phyloP scores from a whole-genome alignment of 23 tunicate genomes.

The Halocynthia roretzi region DNA sequence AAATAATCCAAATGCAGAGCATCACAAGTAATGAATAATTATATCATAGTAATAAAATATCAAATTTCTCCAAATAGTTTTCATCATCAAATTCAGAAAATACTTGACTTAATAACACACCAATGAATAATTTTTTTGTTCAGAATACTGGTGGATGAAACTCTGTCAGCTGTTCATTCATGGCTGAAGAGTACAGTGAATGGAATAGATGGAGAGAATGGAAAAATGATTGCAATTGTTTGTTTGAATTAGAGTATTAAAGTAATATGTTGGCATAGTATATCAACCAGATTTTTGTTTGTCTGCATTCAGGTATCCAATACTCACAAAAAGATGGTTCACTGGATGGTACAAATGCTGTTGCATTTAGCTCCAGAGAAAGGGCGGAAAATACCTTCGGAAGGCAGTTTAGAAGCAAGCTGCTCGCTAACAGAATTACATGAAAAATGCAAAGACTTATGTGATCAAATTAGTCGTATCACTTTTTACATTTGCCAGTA shows the following conservation, averaged over 20 bases:
- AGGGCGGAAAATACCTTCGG: slow-evolving; percentile 11
- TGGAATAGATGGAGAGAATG: slow-evolving; percentile 88
- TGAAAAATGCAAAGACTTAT: slow-evolving; percentile 26
- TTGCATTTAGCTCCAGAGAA: slow-evolving; percentile 58
- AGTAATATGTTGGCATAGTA: neutral
- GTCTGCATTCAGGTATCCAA: slow-evolving; percentile 23
- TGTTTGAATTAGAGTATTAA: neutral
- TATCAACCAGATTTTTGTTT: neutral
- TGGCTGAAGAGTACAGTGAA: slow-evolving; percentile 72
- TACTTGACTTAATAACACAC: neutral
- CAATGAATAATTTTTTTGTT: neutral
- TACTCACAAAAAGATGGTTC: slow-evolving; percentile 63
- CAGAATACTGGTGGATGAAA: slow-evolving; percentile 41
- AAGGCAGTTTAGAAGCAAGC: slow-evolving; percentile 40
- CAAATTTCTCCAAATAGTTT: neutral
- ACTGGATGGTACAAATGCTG: slow-evolving; percentile 87
- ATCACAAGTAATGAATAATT: slow-evolving; percentile 6
- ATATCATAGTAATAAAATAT: neutral
- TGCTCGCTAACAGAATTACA: slow-evolving; percentile 38
- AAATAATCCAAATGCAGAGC: neutral
- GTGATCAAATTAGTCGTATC: slow-evolving; percentile 43
- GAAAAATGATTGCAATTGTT: slow-evolving; percentile 65
- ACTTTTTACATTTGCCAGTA: slow-evolving; percentile 60
- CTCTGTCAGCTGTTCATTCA: slow-evolving; percentile 35
- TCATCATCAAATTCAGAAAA: neutral